Conservation (phyloP, 1,140 invertebrate species). For the Eufriesea mexicana region DNA sequence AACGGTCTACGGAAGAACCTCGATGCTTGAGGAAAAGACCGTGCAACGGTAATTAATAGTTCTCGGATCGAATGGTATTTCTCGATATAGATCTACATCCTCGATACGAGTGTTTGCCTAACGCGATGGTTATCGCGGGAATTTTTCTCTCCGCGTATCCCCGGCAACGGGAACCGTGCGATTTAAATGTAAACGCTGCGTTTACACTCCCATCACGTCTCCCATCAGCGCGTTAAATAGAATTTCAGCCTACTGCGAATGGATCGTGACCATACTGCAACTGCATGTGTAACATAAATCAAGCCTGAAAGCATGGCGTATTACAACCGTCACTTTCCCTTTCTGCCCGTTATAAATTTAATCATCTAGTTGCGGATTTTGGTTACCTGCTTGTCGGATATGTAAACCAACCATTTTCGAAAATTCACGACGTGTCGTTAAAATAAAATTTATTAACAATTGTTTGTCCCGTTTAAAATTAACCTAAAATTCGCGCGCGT, state of each 20-base stretch:
- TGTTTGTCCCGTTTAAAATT: too few species aligned
- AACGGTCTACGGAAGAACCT: background rate
- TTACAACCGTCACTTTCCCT: slow-evolving; percentile 27
- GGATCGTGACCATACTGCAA: slow-evolving; percentile 24
- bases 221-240: slow-evolving; percentile 35
- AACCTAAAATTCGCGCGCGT: too few species aligned
- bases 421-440: background rate
- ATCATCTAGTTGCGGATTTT: background rate
- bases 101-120: background rate
- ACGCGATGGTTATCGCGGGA: slow-evolving; percentile 2
- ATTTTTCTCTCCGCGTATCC: background rate
- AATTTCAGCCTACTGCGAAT: slow-evolving; percentile 24
- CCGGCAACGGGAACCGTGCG: background rate
- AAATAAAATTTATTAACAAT: too few species aligned
- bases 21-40: background rate
- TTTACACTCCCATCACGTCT: slow-evolving; percentile 40
- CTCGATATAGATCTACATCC: background rate
- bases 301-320: slow-evolving; percentile 4
- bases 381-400: background rate
- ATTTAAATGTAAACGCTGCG: slow-evolving; percentile 33
- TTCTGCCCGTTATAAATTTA: background rate
- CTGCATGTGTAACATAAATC: slow-evolving; percentile 29
- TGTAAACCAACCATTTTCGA: background rate
- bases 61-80: background rate
- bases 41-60: background rate